These are phyloP conservation scores for Pollenia griseotomentosa DNA, from an alignment of 2,888 invertebrate genomes.

Conservation along the genomic window DNA sequence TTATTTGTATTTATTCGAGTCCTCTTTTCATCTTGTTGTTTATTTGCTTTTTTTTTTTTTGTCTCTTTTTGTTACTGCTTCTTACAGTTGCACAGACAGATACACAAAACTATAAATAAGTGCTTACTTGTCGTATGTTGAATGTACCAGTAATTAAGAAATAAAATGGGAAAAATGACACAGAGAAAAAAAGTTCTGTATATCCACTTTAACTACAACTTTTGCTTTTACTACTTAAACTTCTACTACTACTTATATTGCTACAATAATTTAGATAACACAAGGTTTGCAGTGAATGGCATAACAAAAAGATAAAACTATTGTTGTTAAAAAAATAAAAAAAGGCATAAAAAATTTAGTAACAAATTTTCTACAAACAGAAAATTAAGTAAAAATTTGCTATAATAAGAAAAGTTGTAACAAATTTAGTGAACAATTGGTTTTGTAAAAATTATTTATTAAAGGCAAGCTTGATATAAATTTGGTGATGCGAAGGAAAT, in stretches of 20 bases:
- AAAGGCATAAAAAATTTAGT: no score
- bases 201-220: not conserved
- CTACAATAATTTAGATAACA: not conserved
- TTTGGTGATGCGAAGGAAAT: no score
- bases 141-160: conserved; percentile 53
- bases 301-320: not conserved
- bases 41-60: conserved; percentile 1
- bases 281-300: not conserved
- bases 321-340: no score
- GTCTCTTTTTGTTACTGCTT: not conserved
- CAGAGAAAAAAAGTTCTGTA: not conserved
- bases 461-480: no score
- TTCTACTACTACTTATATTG: not conserved
- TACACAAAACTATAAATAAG: not conserved
- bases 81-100: not conserved
- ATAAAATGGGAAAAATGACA: conserved; percentile 17
- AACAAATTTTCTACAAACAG: no score
- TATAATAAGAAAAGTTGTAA: no score
- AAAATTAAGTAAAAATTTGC: no score
- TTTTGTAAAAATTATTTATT: no score
- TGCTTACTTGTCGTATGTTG: conserved; percentile 5
- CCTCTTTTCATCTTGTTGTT: not conserved
- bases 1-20: not conserved
- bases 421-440: no score
- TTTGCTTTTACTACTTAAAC: not conserved